These are phyloP conservation scores for Melopsittacus undulatus DNA, from an alignment of 2,797 vertebrate genomes.

Conservation along the genomic window DNA sequence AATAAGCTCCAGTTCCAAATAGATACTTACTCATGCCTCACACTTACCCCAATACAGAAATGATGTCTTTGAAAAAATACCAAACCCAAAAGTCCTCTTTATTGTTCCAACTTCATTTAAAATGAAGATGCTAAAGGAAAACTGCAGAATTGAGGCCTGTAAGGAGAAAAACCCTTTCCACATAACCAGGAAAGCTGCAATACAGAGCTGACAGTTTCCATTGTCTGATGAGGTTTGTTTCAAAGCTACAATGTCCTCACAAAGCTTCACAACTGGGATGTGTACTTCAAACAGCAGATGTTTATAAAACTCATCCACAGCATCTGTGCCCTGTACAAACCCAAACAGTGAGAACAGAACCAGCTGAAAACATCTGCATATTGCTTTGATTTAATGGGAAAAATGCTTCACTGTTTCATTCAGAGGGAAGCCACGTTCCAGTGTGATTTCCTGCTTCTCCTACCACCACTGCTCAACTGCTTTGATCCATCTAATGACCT, in stretches of 20 bases:
- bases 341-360: background rate
- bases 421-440: background rate
- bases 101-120: background rate
- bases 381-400: background rate
- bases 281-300: background rate
- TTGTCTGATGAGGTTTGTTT: background rate
- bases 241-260: background rate
- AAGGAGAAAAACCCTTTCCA: background rate
- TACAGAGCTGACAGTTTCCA: rapidly evolving
- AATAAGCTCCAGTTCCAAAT: background rate
- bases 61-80: background rate
- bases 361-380: background rate
- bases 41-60: background rate
- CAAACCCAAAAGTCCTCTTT: background rate
- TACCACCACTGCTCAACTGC: too few relatives aligned
- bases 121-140: background rate
- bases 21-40: background rate
- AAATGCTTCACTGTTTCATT: background rate
- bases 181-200: background rate
- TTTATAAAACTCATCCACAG: background rate
- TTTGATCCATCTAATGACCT: background rate
- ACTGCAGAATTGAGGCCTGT: background rate
- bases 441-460: background rate
- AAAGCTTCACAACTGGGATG: background rate
- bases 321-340: background rate